Evolutionary conservation across 35 echinoderm and acorn worm genomes (phyloP).

Genomic region (Chiridota heheva): DNA sequence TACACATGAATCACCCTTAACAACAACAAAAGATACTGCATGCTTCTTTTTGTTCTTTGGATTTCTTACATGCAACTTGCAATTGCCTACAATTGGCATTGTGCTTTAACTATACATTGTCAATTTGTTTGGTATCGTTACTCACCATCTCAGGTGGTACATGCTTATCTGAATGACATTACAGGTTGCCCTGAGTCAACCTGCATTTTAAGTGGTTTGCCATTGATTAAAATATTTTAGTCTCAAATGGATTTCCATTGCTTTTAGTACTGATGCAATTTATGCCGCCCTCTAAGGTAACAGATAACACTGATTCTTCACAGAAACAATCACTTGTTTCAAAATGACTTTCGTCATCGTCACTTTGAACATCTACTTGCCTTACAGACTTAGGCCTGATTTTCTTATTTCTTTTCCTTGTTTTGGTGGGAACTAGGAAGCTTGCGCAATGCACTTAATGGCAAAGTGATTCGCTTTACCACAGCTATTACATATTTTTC

Average conservation of each 20-base stretch:
- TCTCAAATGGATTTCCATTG: no score
- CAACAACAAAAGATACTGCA: slow-evolving; percentile 45
- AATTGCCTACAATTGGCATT: slow-evolving; percentile 1
- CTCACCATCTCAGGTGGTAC: no score
- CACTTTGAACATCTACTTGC: no score
- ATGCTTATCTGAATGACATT: slow-evolving; percentile 21
- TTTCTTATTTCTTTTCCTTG: neutral
- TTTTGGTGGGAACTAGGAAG: slow-evolving; percentile 29
- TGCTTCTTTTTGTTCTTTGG: slow-evolving; percentile 25
- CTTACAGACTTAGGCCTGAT: neutral
- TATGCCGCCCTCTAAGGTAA: neutral
- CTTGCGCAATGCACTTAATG: neutral
- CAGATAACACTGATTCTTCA: neutral
- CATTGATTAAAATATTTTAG: neutral
- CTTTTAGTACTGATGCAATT: neutral
- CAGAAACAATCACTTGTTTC: neutral
- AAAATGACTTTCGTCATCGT: no score
- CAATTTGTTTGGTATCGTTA: neutral
- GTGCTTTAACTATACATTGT: neutral
- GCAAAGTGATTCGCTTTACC: neutral
- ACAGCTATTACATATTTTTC: no score
- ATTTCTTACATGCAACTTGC: slow-evolving; percentile 1
- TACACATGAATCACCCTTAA: slow-evolving; percentile 6
- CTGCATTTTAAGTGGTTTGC: slow-evolving; percentile 23
- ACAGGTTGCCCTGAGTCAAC: slow-evolving; percentile 31